Evolutionary conservation across 2,113 vertebrate genomes (phyloP).

Genomic region (Triplophysa siluroides): DNA sequence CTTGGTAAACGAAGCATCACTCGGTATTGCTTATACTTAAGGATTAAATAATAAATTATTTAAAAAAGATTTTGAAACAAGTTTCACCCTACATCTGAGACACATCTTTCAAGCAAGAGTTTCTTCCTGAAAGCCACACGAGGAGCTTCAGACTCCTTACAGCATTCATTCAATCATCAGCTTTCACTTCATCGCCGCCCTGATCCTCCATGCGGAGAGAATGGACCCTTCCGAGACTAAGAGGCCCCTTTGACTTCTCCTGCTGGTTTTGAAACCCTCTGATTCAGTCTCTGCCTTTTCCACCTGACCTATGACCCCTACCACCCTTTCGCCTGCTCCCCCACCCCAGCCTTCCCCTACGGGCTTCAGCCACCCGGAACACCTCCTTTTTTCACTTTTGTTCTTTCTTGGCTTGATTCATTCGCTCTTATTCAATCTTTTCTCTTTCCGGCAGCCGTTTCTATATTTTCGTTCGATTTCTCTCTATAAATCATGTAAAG

Average conservation of each 20-base stretch:
- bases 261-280: constrained; percentile 70
- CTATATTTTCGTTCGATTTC: neutral
- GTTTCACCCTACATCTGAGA: neutral
- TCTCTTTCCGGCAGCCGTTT: neutral
- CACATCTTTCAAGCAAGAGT: neutral
- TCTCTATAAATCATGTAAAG: neutral
- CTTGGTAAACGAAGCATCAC: neutral
- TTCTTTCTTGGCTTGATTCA: constrained; percentile 10
- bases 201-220: constrained; percentile 60
- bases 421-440: neutral
- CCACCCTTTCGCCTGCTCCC: constrained; percentile 39
- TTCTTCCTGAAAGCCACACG: constrained; percentile 54
- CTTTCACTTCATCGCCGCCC: constrained; percentile 32
- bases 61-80: neutral
- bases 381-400: constrained; percentile 44
- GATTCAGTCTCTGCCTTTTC: constrained; percentile 71
- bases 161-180: constrained; percentile 39
- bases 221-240: constrained; percentile 57
- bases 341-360: constrained; percentile 21
- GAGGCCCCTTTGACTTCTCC: constrained; percentile 64
- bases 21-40: neutral
- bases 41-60: no score
- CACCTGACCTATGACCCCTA: constrained; percentile 64
- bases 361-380: constrained; percentile 67
- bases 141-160: constrained; percentile 37